Evolutionary conservation across 2,888 invertebrate species (phyloP).

Genomic region (Dasysyrphus albostriatus): DNA sequence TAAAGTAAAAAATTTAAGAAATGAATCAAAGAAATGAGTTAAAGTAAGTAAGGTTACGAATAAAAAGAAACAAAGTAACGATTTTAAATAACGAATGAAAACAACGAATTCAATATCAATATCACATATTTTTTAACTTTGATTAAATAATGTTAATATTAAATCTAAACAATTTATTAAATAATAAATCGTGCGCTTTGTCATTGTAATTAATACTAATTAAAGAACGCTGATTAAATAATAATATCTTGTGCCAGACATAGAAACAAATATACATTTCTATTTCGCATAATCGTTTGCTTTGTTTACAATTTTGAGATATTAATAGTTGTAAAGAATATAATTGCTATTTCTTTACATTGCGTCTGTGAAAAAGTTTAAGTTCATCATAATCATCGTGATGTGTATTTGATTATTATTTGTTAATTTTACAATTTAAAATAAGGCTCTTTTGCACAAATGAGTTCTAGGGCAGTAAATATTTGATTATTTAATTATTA

Average conservation of each 20-base stretch:
- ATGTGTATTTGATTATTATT: neutral
- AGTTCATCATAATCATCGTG: neutral
- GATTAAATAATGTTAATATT: no score
- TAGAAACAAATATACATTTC: neutral
- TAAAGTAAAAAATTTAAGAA: no score
- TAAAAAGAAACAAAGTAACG: no score
- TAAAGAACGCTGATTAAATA: neutral
- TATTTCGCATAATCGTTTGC: neutral
- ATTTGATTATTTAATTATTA: no score
- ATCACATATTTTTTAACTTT: no score
- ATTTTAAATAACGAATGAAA: no score
- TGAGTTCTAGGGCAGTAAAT: no score
- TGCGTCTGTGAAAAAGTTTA: neutral
- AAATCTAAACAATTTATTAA: neutral
- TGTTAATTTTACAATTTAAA: neutral
- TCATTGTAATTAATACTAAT: neutral
- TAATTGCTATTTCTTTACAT: neutral
- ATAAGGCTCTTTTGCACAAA: neutral
- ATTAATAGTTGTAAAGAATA: neutral
- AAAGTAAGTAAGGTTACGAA: no score
- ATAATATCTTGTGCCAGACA: constrained; percentile 4
- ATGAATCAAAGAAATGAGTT: no score
- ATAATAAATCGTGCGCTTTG: neutral
- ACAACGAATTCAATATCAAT: no score
- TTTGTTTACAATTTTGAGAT: neutral